These are phyloP conservation scores for Isoperla grammatica DNA, from an alignment of 2,888 invertebrate genomes.

Conservation along the genomic window DNA sequence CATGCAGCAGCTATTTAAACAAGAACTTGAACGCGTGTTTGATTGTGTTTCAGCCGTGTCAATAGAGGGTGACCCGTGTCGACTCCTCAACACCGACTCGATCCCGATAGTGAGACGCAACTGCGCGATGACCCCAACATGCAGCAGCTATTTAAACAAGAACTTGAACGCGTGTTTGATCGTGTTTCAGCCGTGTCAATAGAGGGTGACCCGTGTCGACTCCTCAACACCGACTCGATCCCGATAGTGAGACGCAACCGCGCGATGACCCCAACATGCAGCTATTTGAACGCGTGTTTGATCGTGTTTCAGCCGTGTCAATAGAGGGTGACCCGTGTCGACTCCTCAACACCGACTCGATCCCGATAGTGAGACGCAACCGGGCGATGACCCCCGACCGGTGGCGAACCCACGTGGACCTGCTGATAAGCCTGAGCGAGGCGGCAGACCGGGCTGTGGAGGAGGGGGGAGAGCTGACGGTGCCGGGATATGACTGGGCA, in stretches of 20 bases:
- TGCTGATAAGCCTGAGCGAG: slow-evolving; percentile 31
- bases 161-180: no score
- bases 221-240: slow-evolving; percentile 34
- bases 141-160: no score
- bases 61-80: slow-evolving; percentile 52
- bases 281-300: no score
- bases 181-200: slow-evolving; percentile 52
- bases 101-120: slow-evolving; percentile 30
- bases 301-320: slow-evolving; percentile 50
- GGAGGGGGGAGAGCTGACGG: slow-evolving; percentile 4
- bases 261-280: no score
- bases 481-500: slow-evolving; percentile 19
- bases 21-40: no score
- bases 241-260: slow-evolving; percentile 30
- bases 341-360: slow-evolving; percentile 33
- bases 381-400: slow-evolving; percentile 35
- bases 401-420: slow-evolving; percentile 41
- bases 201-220: slow-evolving; percentile 50
- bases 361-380: slow-evolving; percentile 28
- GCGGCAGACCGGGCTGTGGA: slow-evolving; percentile 30
- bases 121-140: slow-evolving; percentile 31
- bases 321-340: slow-evolving; percentile 52
- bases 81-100: slow-evolving; percentile 32
- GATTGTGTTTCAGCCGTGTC: slow-evolving; percentile 50
- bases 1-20: no score